Conservation (phyloP, 2,113 vertebrate species). For the Coturnix japonica region DNA sequence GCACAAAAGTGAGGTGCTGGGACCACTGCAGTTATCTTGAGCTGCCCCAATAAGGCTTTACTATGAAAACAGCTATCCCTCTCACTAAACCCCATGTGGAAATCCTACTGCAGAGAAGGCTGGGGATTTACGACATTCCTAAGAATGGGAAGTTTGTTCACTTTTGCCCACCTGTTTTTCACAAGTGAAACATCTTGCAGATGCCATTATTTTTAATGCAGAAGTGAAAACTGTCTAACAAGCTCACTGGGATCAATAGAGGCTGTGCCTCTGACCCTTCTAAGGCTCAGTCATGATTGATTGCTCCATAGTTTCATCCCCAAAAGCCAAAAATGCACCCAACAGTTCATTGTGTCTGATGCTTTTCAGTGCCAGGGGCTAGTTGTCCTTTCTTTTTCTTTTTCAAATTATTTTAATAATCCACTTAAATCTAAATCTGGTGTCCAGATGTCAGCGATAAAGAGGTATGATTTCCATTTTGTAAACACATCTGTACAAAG, state of each 20-base stretch:
- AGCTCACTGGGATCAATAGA: background rate
- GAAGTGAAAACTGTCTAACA: background rate
- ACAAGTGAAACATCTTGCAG: background rate
- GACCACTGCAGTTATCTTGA: background rate
- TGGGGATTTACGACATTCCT: background rate
- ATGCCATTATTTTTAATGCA: background rate
- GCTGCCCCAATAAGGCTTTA: background rate
- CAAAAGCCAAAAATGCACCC: slow-evolving; percentile 44
- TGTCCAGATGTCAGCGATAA: slow-evolving; percentile 87
- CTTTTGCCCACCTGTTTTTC: background rate
- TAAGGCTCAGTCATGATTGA: background rate
- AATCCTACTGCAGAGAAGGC: background rate
- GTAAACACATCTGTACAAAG: slow-evolving; percentile 80
- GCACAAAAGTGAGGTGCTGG: background rate
- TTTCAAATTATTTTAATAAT: slow-evolving; percentile 69
- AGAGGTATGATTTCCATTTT: slow-evolving; percentile 75
- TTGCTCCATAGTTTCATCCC: background rate
- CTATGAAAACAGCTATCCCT: background rate
- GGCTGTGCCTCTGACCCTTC: background rate
- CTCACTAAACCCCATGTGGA: background rate
- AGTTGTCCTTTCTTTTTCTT: slow-evolving; percentile 50
- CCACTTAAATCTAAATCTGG: slow-evolving; percentile 79
- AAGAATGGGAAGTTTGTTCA: background rate
- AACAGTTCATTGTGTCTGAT: slow-evolving; percentile 52
- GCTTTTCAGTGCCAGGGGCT: slow-evolving; percentile 47